Conservation (phyloP, 1,140 invertebrate species). For the Rhopalosiphum maidis region DNA sequence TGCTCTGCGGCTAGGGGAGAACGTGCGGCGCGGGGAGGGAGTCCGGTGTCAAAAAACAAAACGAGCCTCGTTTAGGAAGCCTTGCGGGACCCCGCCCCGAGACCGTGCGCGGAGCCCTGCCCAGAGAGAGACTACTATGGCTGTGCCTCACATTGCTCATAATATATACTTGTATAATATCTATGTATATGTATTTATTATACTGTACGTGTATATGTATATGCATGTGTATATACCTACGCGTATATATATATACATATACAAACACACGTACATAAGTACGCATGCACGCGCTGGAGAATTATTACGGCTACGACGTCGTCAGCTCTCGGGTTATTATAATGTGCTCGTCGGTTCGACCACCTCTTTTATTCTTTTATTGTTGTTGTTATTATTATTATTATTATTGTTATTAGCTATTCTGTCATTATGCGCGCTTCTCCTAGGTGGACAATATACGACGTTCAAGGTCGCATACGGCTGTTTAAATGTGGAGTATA, state of each 20-base stretch:
- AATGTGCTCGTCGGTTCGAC: conserved; percentile 47
- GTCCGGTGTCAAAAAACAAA: conserved; percentile 57
- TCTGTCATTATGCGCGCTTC: conserved; percentile 36
- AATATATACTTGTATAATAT: neutral
- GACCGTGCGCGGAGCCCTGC: conserved; percentile 32
- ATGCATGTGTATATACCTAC: neutral
- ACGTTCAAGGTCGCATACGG: conserved; percentile 43
- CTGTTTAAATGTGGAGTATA: neutral
- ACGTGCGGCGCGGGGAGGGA: neutral
- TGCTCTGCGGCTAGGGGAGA: neutral
- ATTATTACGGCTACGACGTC: conserved; percentile 47
- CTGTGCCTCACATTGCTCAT: neutral
- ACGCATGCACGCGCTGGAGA: conserved; percentile 23
- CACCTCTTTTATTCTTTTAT: conserved; percentile 45
- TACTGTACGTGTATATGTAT: neutral
- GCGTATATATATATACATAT: neutral
- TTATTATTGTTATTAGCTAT: conserved; percentile 49
- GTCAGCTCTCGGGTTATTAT: conserved; percentile 37
- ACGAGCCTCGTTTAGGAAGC: conserved; percentile 57
- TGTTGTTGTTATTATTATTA: conserved; percentile 27
- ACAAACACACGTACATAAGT: neutral
- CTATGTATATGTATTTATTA: neutral
- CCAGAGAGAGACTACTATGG: conserved; percentile 16
- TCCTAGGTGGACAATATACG: conserved; percentile 44
- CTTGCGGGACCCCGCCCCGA: conserved; percentile 48